Conservation (phyloP, 2,113 vertebrate genomes). For the human (Homo sapiens) region DNA sequence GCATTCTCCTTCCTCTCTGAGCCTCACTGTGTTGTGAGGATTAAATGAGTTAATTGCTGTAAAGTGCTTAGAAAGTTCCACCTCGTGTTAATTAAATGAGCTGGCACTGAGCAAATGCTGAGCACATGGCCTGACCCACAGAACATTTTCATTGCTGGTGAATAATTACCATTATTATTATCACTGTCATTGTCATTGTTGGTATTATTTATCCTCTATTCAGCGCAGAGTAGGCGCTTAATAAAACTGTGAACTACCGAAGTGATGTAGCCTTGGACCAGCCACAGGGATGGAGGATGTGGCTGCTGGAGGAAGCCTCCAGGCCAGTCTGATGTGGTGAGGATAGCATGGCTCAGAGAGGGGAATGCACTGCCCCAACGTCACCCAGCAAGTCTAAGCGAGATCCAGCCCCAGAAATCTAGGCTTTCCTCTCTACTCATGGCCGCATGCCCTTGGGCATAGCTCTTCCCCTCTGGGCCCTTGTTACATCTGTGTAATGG, state of each 20-base stretch:
- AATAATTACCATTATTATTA: accelerated
- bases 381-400: neutral
- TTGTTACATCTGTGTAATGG: accelerated
- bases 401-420: neutral
- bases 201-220: neutral
- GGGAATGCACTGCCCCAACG: neutral
- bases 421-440: neutral
- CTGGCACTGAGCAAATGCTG: constrained; percentile 63
- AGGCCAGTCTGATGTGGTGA: neutral
- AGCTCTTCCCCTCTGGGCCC: neutral
- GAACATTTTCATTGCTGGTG: too few relatives aligned
- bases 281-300: accelerated
- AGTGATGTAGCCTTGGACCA: neutral
- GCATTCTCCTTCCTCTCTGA: neutral
- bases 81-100: constrained; percentile 77
- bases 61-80: neutral
- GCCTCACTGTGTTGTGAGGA: neutral
- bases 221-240: neutral
- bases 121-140: neutral
- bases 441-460: neutral
- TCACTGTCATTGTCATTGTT: accelerated
- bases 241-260: accelerated
- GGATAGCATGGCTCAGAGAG: neutral
- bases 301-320: accelerated
- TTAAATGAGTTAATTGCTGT: neutral